A percentile compares a stretch with the other conserved stretches of the same genome.
Conservation (phyloP, 1,140 invertebrate species). For the Battus philenor region DNA sequence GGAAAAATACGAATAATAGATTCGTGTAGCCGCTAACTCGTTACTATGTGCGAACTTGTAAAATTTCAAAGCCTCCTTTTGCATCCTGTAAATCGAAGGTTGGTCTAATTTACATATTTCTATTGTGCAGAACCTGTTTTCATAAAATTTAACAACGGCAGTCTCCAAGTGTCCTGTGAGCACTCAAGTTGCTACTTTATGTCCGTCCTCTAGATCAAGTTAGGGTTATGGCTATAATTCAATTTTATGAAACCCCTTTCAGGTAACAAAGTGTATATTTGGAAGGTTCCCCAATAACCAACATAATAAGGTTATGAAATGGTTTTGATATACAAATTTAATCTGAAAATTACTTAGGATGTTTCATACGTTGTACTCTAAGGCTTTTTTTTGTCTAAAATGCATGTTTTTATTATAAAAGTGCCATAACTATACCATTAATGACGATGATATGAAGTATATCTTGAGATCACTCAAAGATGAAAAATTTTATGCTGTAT, state of each 20-base stretch:
- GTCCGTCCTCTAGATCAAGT: constrained; percentile 60
- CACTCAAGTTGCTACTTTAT: constrained; percentile 63
- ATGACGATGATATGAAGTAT: too few relatives aligned
- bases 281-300: constrained; percentile 56
- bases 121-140: constrained; percentile 52
- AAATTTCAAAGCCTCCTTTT: constrained; percentile 32
- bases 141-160: constrained; percentile 66
- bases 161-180: constrained; percentile 52
- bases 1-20: constrained; percentile 6
- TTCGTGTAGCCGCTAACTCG: constrained; percentile 23
- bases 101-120: constrained; percentile 55
- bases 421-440: too few relatives aligned
- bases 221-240: constrained; percentile 68
- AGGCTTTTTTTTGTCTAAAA: constrained; percentile 43
- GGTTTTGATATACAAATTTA: constrained; percentile 19
- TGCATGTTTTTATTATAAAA: too few relatives aligned
- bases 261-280: constrained; percentile 64
- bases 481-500: too few relatives aligned
- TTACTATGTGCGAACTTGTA: constrained; percentile 24
- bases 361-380: constrained; percentile 9
- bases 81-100: constrained; percentile 23
- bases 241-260: constrained; percentile 70
- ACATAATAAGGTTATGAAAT: constrained; percentile 34
- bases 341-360: constrained; percentile 20
- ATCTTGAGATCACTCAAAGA: too few relatives aligned